Conservation (phyloP, 2,797 vertebrate species). For the Leontocebus nigricollis region DNA sequence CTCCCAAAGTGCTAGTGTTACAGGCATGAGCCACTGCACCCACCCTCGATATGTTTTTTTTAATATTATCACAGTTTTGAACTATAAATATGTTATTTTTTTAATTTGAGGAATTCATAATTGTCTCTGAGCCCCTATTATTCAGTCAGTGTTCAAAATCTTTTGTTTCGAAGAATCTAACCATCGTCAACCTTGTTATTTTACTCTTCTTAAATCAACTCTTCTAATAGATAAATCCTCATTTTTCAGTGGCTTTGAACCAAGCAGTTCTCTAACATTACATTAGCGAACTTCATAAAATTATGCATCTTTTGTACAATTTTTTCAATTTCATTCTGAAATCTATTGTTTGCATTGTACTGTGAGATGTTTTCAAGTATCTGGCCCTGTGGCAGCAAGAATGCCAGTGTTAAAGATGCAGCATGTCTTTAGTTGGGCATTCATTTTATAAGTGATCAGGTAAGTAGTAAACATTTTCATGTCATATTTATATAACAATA, state of each 20-base stretch:
- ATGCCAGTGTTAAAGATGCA: background rate
- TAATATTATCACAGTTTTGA: conserved; percentile 8
- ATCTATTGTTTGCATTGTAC: background rate
- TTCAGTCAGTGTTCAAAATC: background rate
- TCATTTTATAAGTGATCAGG: background rate
- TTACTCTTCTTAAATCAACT: conserved; percentile 1
- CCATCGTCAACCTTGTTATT: background rate
- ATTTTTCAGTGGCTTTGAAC: background rate
- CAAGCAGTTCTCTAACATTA: background rate
- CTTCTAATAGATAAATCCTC: background rate
- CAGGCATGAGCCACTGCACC: too few species aligned
- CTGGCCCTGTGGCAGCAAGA: background rate
- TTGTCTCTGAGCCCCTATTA: background rate
- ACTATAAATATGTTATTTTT: background rate
- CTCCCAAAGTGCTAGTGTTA: too few species aligned
- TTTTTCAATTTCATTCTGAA: background rate
- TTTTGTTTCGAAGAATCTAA: background rate
- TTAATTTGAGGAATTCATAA: background rate
- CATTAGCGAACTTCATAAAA: background rate
- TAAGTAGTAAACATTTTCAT: background rate
- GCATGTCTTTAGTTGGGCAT: background rate
- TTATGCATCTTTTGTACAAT: background rate
- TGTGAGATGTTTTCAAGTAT: background rate
- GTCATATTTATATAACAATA: background rate
- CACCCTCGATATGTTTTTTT: background rate